These are phyloP conservation scores for Aegithalos caudatus DNA, from an alignment of 2,113 vertebrate genomes.

Conservation along the genomic window DNA sequence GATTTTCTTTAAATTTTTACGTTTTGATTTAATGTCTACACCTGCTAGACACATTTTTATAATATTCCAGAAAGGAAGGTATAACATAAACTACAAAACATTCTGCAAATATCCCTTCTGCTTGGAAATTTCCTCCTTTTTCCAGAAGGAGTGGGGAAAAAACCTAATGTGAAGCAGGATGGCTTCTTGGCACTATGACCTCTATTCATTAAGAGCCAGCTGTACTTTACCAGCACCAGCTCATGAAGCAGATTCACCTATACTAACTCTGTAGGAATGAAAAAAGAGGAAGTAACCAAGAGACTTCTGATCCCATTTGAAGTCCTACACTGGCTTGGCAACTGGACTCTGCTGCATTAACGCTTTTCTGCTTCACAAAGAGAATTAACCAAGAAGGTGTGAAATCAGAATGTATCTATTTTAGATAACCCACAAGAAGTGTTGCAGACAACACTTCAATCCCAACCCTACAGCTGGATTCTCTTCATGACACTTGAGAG, in stretches of 20 bases:
- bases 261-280: background rate
- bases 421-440: background rate
- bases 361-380: background rate
- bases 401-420: background rate
- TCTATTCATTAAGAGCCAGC: conserved; percentile 40
- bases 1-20: conserved; percentile 32
- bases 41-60: conserved; percentile 48
- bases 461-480: background rate
- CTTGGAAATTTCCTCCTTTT: conserved; percentile 45
- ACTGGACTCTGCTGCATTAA: background rate
- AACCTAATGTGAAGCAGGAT: background rate
- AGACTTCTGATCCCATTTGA: background rate
- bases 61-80: conserved; percentile 29
- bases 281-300: background rate
- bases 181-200: conserved; percentile 8
- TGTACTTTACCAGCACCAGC: background rate
- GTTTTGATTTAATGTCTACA: conserved; percentile 50
- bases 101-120: conserved; percentile 29
- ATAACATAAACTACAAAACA: conserved; percentile 30
- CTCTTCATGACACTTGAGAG: background rate
- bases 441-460: background rate
- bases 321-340: background rate
- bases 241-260: conserved; percentile 17
- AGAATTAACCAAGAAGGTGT: background rate
- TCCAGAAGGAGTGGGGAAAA: background rate